Percentiles rank a stretch among this genome's conserved stretches.
Conservation (phyloP, 2,113 vertebrate species). For the Aspiorhynchus laticeps region DNA sequence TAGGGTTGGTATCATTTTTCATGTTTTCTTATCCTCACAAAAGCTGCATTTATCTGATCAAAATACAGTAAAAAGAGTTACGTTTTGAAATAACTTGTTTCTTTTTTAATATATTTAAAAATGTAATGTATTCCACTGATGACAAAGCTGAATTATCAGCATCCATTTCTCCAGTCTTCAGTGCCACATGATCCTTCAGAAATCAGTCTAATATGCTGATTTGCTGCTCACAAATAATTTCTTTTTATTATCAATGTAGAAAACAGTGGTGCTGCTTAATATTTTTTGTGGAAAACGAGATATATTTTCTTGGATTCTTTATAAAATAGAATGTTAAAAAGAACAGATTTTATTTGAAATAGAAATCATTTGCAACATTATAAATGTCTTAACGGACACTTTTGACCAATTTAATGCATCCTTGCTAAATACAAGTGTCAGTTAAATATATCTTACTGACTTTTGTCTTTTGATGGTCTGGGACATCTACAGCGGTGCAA, state of each 20-base stretch:
- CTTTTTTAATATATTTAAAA: background rate
- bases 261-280: background rate
- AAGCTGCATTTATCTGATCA: background rate
- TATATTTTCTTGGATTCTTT: too few species aligned
- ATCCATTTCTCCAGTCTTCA: background rate
- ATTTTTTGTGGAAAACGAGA: background rate
- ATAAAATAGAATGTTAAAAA: too few species aligned
- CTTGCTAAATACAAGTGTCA: too few species aligned
- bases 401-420: too few species aligned
- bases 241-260: background rate
- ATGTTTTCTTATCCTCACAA: background rate
- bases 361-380: too few species aligned
- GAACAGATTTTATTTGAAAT: too few species aligned
- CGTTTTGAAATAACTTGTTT: background rate
- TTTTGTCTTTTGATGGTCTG: too few species aligned
- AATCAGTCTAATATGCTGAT: background rate
- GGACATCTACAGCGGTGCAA: too few species aligned
- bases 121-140: background rate
- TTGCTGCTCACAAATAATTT: background rate
- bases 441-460: too few species aligned
- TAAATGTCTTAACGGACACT: too few species aligned
- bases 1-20: background rate
- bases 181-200: background rate
- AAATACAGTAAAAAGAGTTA: background rate
- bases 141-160: background rate